Base-by-base conservation (phyloP, 2,797 vertebrate genomes). In the Liasis olivaceus region DNA sequence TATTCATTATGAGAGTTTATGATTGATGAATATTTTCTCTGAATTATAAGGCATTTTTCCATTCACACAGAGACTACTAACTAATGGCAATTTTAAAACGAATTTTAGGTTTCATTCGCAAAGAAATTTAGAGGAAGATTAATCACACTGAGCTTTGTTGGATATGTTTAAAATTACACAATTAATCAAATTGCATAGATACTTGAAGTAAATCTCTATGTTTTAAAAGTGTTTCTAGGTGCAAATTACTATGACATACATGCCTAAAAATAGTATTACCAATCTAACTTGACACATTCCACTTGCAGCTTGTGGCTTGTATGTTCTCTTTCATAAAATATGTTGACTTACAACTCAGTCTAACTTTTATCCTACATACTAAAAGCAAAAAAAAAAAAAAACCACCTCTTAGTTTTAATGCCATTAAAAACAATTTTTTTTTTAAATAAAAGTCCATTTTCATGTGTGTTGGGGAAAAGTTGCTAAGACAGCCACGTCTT, bases 211-310 rank as follows among this genome's bases (percentile, higher is more conserved):
- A 59, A 14, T 22, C 36, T 13, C 81, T n/a, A 20, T n/a, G 72
- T 60, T 14, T 28, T 90, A 89, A 62, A 77, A 47, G 20, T 69
- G n/a, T 58, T 72, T 89, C 64, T 89, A 89, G 22, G 22, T 59
- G 9, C 4, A 20, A 69, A 51, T 89, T 20, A 36, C 20, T 12
- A 6, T 72, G 54, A 24, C 17, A 28, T 6, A 77, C 66, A 77
- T 59, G 22, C 20, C 88, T 89, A 72, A 90, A 77, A 90, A 90
- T 47, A 90, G n/a, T 81, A 90, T 13, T 90, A 24, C 56, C 77
- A 47, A 28, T 84, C 66, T 77, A 90, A 60, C 66, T 90, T 90
- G 26, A 6, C 69, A 42, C 58, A 47, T 28, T 17, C 56, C 54
- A 90, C 31, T 28, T 42, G 7, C 88, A 42, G 54, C 3, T 54